Percentiles rank a stretch among this genome's conserved stretches.
Conservation (phyloP, 2,113 vertebrate species). For the Tupaia chinensis region DNA sequence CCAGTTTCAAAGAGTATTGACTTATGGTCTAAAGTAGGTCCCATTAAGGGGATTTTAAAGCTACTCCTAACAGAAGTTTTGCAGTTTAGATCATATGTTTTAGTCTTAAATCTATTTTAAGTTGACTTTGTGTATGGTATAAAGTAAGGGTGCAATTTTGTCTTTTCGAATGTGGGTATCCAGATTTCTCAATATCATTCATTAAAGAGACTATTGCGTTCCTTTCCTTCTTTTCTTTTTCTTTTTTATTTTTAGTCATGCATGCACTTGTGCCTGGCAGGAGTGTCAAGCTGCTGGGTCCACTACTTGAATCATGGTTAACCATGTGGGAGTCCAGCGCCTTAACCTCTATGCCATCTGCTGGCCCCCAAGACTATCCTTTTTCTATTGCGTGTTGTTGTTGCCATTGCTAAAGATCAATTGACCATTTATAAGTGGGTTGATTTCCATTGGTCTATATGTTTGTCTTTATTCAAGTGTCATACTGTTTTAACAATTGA, state of each 20-base stretch:
- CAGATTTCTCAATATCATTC: neutral
- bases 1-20: too few relatives aligned
- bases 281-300: too few relatives aligned
- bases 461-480: neutral
- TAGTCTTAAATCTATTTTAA: neutral
- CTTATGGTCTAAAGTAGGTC: neutral
- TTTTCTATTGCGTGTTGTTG: neutral
- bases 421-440: neutral
- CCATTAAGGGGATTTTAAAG: neutral
- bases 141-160: neutral
- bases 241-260: too few relatives aligned
- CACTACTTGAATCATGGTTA: too few relatives aligned
- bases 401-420: neutral
- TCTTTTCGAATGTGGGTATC: neutral
- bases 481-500: neutral
- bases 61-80: neutral
- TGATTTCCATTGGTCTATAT: neutral
- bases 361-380: neutral
- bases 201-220: neutral
- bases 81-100: neutral
- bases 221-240: too few relatives aligned
- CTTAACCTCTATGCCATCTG: too few relatives aligned
- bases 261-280: too few relatives aligned
- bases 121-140: neutral
- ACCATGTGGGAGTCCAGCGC: too few relatives aligned